Percentiles rank a stretch among this genome's conserved stretches.
Evolutionary conservation across 2,888 invertebrate species (phyloP).

Genomic region (Aphidius colemani): DNA sequence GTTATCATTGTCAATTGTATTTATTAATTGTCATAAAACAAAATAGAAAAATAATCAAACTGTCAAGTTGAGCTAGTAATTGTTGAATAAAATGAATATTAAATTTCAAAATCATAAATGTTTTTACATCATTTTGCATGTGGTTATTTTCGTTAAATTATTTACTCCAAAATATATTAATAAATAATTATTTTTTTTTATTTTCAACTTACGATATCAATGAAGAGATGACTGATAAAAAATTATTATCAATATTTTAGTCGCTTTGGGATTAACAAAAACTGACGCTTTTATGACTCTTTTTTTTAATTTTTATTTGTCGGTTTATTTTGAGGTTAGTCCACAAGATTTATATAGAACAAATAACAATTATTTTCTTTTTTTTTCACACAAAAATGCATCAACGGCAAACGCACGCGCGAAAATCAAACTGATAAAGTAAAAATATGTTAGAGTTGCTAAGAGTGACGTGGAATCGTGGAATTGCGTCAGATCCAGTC

Average conservation of each 20-base stretch:
- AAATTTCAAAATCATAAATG: too few species aligned
- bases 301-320: neutral
- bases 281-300: neutral
- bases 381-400: slow-evolving; percentile 19
- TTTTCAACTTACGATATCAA: neutral
- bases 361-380: too few species aligned
- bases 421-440: slow-evolving; percentile 32
- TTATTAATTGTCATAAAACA: too few species aligned
- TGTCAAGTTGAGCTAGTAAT: too few species aligned
- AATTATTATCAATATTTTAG: neutral
- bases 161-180: too few species aligned
- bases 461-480: slow-evolving; percentile 4
- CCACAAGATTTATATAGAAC: neutral
- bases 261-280: neutral
- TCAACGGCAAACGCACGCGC: slow-evolving; percentile 34
- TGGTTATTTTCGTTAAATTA: too few species aligned
- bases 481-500: too few species aligned
- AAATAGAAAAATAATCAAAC: too few species aligned
- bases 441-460: slow-evolving; percentile 3
- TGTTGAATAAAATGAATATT: too few species aligned
- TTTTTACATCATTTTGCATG: too few species aligned
- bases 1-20: too few species aligned
- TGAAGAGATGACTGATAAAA: neutral
- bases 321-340: neutral
- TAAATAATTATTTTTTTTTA: too few species aligned